A percentile compares a stretch with the other conserved stretches of the same genome.
Conservation (phyloP, 2,797 vertebrate species). For the Catharus ustulatus region DNA sequence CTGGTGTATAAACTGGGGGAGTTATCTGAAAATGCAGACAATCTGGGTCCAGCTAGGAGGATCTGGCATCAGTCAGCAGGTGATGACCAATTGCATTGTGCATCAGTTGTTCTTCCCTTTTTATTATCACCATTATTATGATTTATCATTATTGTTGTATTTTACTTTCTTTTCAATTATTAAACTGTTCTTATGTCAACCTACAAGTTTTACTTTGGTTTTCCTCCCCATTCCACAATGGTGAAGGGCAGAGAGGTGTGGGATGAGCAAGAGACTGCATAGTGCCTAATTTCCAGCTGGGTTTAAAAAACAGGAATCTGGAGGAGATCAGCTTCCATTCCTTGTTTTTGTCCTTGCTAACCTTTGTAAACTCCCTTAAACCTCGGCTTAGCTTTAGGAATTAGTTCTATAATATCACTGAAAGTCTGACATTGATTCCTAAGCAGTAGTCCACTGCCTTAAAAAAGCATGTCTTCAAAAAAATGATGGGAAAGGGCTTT, state of each 20-base stretch:
- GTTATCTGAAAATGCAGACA: rapidly evolving
- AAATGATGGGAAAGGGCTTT: background rate
- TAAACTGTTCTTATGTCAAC: background rate
- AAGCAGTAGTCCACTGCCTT: background rate
- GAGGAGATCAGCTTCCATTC: background rate
- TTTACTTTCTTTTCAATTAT: background rate
- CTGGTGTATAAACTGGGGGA: background rate
- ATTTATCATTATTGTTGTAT: too few relatives aligned
- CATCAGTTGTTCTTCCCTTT: background rate
- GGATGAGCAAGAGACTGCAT: background rate
- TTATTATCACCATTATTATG: too few relatives aligned
- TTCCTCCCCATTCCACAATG: background rate
- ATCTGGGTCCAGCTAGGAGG: background rate
- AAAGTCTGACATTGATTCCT: background rate
- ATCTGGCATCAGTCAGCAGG: background rate
- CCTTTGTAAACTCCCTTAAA: background rate
- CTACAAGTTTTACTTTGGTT: background rate
- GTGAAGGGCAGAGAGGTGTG: background rate
- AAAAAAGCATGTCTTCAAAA: background rate
- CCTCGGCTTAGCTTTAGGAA: background rate
- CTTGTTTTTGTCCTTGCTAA: background rate
- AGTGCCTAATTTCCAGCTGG: background rate
- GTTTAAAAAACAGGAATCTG: background rate
- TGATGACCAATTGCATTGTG: background rate
- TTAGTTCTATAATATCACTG: background rate